Base-by-base conservation (phyloP, 2,888 invertebrate genomes). In the Microchrysa polita region DNA sequence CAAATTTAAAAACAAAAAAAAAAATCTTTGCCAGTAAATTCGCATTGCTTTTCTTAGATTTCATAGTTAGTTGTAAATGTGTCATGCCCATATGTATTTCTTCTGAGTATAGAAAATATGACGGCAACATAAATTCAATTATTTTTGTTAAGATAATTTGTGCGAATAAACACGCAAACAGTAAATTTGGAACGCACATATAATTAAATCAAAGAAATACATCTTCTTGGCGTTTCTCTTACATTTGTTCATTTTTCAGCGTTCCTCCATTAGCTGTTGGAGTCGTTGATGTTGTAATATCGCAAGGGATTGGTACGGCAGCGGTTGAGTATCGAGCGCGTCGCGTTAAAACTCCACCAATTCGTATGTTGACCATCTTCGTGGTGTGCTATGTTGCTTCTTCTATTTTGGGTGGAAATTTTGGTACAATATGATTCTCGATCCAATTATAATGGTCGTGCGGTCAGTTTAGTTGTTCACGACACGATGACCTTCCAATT, bases 271-370 rank as follows among this genome's bases (percentile, higher is more conserved):
- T 44, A 7, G 48, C n/a, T n/a, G n/a, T 18, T 22, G 74, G 14
- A 20, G 74, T 14, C 12, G 53, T 20, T 22, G 74, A 20, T 52
- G n/a, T n/a, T n/a, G 74, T 1, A 14, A 74, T 57, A 20, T 76
- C 73, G 44, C 55, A 34, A 48, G 74, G 10, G 53, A 74, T 74
- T 74, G 65, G 74, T 18, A 74, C 67, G 14, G 65, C 75, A 9
- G 82, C 80, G 18, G 83, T 80, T 10, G 84, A 82, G 77, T 80
- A 83, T 57, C 81, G 80, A 42, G 79, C 80, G 34, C 83, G 27
- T 34, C 27, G 81, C 75, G 79, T 81, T 60, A 83, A 23, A 27
- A 48, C 63, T 16, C 73, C 73, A 63, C 74, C 59, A 73, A 73
- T 18, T 73, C 72, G 67, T 53, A 73, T 44, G 61, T 73, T 74